These are phyloP conservation scores for Chrysemys picta DNA, from an alignment of 2,113 vertebrate species.

Conservation along the genomic window DNA sequence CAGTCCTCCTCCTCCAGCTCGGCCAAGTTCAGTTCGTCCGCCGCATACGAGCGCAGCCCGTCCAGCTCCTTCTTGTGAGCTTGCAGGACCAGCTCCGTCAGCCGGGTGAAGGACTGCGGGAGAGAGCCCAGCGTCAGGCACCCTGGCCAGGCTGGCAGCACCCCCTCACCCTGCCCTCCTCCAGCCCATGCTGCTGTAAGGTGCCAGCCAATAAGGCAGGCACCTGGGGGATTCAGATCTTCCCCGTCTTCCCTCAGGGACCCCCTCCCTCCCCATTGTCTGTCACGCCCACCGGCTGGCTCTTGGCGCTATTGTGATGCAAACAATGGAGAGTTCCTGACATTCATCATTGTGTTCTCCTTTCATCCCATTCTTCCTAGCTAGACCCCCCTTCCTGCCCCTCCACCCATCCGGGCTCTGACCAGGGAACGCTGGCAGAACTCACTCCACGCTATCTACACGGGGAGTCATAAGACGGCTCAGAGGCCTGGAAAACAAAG, in stretches of 20 bases:
- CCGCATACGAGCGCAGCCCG: constrained; percentile 81
- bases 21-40: constrained; percentile 82
- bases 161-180: not conserved
- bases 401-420: not conserved
- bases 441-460: not conserved
- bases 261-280: fast-evolving
- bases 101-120: constrained; percentile 89
- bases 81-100: constrained; percentile 95
- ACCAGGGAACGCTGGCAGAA: not conserved
- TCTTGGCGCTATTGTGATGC: not conserved
- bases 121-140: not conserved
- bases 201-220: not conserved
- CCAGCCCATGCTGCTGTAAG: not conserved
- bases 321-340: not conserved
- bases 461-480: too few species aligned
- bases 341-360: not conserved
- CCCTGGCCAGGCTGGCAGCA: too few species aligned
- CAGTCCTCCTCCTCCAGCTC: constrained; percentile 90
- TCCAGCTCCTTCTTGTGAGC: constrained; percentile 95
- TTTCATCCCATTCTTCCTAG: not conserved
- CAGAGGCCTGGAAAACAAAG: too few species aligned
- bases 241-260: not conserved
- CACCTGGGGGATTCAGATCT: not conserved
- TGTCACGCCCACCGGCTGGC: fast-evolving
- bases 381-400: not conserved